Evolutionary conservation across 1,140 invertebrate species (phyloP).

Genomic region (Listronotus bonariensis): DNA sequence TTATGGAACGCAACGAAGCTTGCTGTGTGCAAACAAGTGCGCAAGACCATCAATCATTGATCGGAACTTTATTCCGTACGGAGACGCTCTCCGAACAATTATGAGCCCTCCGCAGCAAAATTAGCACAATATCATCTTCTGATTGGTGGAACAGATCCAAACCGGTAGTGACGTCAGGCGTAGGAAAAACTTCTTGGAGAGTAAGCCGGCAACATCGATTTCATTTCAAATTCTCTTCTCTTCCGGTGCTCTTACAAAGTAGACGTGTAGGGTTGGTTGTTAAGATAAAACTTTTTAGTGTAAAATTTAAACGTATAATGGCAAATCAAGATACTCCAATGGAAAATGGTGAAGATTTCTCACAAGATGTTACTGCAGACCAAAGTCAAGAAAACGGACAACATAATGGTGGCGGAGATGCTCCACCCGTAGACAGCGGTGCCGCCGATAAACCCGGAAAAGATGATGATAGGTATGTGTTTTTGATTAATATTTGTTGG

Average conservation of each 20-base stretch:
- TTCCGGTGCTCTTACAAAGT: conserved; percentile 35
- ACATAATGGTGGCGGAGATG: conserved; percentile 64
- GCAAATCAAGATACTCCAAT: conserved; percentile 53
- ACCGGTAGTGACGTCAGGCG: conserved; percentile 13
- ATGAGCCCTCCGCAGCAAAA: no score
- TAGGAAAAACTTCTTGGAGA: not conserved
- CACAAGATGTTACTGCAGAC: conserved; percentile 65
- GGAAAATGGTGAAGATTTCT: conserved; percentile 69
- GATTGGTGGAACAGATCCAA: not conserved
- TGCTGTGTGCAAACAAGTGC: no score
- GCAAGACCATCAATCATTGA: no score
- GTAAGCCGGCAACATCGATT: not conserved
- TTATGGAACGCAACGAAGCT: no score
- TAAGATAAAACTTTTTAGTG: conserved; percentile 25
- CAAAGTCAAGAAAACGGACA: conserved; percentile 60
- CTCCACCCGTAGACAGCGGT: conserved; percentile 64
- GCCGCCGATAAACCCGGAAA: conserved; percentile 68
- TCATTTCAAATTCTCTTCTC: conserved; percentile 10
- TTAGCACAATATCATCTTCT: no score
- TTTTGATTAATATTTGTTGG: conserved; percentile 16
- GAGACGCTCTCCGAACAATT: no score
- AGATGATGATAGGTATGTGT: conserved; percentile 73
- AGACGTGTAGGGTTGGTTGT: conserved; percentile 33
- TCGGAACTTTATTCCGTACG: no score
- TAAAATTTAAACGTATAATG: conserved; percentile 41